These are phyloP conservation scores for Lagorchestes hirsutus DNA, from an alignment of 2,797 vertebrate species.

Conservation along the genomic window DNA sequence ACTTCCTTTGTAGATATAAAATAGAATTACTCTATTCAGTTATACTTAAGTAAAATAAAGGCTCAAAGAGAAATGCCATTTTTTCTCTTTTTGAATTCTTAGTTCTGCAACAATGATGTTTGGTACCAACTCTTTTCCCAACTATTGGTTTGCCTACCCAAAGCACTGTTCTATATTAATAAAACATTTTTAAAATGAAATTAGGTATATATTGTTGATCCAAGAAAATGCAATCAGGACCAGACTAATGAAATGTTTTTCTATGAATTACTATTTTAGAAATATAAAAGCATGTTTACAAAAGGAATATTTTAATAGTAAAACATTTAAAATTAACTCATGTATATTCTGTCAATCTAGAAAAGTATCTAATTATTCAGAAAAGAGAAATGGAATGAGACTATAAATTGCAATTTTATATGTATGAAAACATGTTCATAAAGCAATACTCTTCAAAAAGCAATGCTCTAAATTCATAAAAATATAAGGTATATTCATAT, in stretches of 20 bases:
- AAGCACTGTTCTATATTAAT: background rate
- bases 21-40: background rate
- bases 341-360: background rate
- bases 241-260: background rate
- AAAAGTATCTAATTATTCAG: background rate
- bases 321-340: background rate
- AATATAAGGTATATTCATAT: background rate
- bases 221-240: background rate
- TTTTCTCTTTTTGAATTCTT: background rate
- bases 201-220: background rate
- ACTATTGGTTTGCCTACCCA: background rate
- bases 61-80: background rate
- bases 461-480: background rate
- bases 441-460: background rate
- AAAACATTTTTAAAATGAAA: background rate
- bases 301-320: background rate
- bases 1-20: background rate
- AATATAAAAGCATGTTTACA: background rate
- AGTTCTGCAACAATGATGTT: background rate
- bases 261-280: background rate
- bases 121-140: background rate
- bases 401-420: background rate
- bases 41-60: background rate
- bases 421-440: background rate
- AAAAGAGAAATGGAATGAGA: background rate